These are phyloP conservation scores for Eupithecia dodoneata DNA, from an alignment of 2,888 invertebrate genomes.

Conservation along the genomic window DNA sequence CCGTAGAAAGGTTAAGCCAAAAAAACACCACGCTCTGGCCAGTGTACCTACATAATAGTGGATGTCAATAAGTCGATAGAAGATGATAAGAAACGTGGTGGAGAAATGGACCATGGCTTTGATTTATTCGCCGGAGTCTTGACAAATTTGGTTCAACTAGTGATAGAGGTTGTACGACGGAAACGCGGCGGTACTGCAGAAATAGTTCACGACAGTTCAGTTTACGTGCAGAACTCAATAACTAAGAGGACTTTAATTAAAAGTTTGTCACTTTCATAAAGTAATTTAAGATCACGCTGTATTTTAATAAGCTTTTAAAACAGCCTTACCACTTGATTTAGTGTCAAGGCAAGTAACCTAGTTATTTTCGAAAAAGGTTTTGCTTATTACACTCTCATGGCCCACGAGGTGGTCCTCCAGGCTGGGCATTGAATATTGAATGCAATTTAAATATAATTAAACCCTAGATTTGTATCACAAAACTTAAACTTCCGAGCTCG, in stretches of 20 bases:
- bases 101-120: background rate
- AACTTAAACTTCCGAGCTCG: background rate
- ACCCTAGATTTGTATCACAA: background rate
- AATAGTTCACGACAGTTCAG: background rate
- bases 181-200: background rate
- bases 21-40: background rate
- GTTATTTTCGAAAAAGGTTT: background rate
- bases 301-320: constrained; percentile 1
- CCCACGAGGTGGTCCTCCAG: too few relatives aligned
- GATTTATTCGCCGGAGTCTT: background rate
- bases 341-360: background rate
- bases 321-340: background rate
- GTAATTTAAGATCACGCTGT: background rate
- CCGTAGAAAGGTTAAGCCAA: background rate
- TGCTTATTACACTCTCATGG: background rate
- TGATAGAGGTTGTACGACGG: background rate
- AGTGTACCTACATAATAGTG: background rate
- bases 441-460: too few relatives aligned
- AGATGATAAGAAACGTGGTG: background rate
- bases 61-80: background rate
- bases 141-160: background rate
- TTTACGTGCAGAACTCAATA: background rate
- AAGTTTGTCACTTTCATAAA: background rate
- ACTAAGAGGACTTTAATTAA: constrained; percentile 1
- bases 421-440: too few relatives aligned